Evolutionary conservation across 2,888 invertebrate species (phyloP), one percentile per base, ranked within the genome.

Genomic region (Synanthedon formicaeformis): DNA sequence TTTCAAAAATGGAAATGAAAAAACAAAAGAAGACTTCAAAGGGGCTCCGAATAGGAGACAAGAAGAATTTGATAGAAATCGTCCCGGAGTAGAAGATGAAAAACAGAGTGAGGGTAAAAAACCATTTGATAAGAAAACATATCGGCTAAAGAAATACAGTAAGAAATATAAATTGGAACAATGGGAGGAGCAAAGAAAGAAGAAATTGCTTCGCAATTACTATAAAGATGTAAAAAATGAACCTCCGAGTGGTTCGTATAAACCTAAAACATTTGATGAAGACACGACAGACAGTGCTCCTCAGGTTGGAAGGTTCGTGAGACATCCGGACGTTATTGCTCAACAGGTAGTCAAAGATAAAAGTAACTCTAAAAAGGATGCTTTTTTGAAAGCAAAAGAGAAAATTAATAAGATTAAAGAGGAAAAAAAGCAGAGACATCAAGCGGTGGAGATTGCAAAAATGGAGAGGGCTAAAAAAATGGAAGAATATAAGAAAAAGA

Each of bases 81-180:
- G 78, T 4, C 59, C 66, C 50, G 64, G 54, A 54, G 4, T 62
- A 11, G 53, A 58, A 18, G 52, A 60, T 55, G 52, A 52, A 12
- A 55, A 52, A 59, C 68, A 57, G 56, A 60, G 10, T 52, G 59
- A 18, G n/a, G 73, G 72, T 1, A 91, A 90, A 62, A 91, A 90
- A 67, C 88, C 89, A 0, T 93, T 93, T 68, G 90, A 93, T 62
- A 93, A 93, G 65, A 92, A 91, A 58, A 81, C 88, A 27, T 93
- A 92, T 66, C 83, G 92, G 41, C 62, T 91, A 41, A 88, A 92
- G 61, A 92, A 91, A 64, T 93, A 92, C 65, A 92, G 92, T 63
- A 91, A 92, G 53, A 92, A 92, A 65, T 91, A 90, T 57, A 92
- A 92, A 75, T 75, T 93, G 16, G 86, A 91, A 41, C 89, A 92